These are phyloP conservation scores for Geococcyx californianus DNA, from an alignment of 2,113 vertebrate genomes.

Conservation along the genomic window DNA sequence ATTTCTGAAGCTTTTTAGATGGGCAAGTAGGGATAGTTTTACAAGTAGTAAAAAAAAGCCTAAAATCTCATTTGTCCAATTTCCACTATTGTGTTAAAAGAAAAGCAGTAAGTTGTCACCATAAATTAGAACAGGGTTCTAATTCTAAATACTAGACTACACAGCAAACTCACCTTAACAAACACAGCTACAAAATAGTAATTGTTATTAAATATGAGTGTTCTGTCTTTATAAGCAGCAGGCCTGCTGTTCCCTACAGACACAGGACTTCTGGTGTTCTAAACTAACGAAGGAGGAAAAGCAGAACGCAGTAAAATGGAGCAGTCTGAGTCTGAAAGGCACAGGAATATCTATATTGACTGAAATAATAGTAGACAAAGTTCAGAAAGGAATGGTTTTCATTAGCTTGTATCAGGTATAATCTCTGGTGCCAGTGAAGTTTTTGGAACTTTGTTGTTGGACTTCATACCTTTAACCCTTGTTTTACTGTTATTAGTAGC, in stretches of 20 bases:
- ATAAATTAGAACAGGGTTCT: not conserved
- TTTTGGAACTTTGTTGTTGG: not conserved
- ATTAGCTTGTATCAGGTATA: not conserved
- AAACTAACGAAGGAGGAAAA: not conserved
- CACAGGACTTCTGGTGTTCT: not conserved
- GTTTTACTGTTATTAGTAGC: not conserved
- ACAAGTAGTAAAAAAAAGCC: not conserved
- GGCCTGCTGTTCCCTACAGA: not conserved
- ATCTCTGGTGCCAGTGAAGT: not conserved
- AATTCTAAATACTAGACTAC: not conserved
- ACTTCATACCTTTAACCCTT: slow-evolving; percentile 29
- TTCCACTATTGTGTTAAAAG: not conserved
- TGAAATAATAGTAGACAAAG: not conserved
- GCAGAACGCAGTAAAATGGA: not conserved
- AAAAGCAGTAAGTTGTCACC: not conserved
- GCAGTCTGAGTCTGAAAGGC: not conserved
- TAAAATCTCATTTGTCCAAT: not conserved
- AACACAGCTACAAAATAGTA: not conserved
- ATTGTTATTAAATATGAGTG: not conserved
- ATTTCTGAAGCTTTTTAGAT: not conserved
- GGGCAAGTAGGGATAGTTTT: not conserved
- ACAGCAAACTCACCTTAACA: not conserved
- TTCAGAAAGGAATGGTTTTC: not conserved
- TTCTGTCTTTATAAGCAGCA: not conserved
- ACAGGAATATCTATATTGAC: not conserved